Evolutionary conservation across 2,797 vertebrate genomes (phyloP).

Genomic region (Coccyzus lansbergi): DNA sequence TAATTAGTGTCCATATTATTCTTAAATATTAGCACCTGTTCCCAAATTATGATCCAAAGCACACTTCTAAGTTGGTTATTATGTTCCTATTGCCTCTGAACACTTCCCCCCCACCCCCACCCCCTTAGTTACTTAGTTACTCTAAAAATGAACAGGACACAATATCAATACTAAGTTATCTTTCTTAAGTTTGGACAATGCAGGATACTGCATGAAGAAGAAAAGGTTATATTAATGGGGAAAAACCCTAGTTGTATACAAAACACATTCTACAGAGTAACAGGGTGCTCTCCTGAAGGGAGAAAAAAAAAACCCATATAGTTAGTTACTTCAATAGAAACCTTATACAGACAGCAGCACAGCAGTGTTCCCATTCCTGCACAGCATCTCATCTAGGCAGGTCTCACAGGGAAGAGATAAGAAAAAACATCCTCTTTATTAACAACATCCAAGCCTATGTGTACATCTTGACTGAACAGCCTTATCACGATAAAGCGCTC

Average conservation of each 20-base stretch:
- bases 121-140: no score
- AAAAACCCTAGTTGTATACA: neutral
- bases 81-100: neutral
- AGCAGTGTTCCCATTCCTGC: neutral
- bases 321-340: neutral
- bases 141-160: neutral
- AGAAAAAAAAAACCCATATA: neutral
- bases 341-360: neutral
- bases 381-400: neutral
- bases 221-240: neutral
- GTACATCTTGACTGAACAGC: neutral
- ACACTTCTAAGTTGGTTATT: neutral
- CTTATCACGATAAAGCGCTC: neutral
- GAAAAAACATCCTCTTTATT: neutral
- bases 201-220: neutral
- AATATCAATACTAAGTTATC: neutral
- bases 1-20: neutral
- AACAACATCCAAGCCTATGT: neutral
- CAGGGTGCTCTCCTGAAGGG: neutral
- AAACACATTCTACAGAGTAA: neutral
- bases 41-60: neutral
- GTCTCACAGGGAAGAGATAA: neutral
- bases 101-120: no score
- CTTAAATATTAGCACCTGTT: constrained; percentile 8
- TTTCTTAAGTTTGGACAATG: neutral